phyloP scores from a whole-genome alignment of 2,888 invertebrate genomes.

The Abrostola tripartita region DNA sequence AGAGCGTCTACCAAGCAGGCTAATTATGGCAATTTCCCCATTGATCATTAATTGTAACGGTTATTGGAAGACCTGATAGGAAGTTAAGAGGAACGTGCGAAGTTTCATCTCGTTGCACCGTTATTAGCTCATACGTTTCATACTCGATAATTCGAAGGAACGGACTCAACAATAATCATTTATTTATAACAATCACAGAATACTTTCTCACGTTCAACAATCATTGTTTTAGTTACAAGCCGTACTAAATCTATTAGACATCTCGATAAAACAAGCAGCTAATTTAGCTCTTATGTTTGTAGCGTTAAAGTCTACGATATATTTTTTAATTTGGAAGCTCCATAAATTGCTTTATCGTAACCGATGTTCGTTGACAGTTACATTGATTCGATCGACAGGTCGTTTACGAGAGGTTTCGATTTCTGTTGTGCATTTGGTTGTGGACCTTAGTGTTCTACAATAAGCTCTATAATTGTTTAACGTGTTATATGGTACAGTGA shows the following conservation, averaged over 20 bases:
- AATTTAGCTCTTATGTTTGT: background rate
- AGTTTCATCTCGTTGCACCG: conserved; percentile 7
- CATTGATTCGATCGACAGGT: conserved; percentile 64
- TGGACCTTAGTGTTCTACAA: conserved; percentile 44
- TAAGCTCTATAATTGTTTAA: conserved; percentile 49
- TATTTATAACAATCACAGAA: conserved; percentile 49
- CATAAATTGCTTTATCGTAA: conserved; percentile 48
- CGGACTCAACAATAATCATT: conserved; percentile 31
- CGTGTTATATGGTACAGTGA: conserved; percentile 20
- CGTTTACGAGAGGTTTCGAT: conserved; percentile 53
- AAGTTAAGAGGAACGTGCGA: conserved; percentile 25
- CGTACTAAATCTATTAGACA: conserved; percentile 33
- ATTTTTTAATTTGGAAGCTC: conserved; percentile 14
- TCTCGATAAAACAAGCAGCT: background rate
- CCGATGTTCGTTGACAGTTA: conserved; percentile 69
- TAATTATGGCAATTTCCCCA: background rate
- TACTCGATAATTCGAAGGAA: conserved; percentile 22
- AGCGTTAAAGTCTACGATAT: conserved; percentile 25
- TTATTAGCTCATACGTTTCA: conserved; percentile 22
- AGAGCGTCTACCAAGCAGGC: background rate
- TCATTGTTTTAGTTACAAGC: conserved; percentile 39
- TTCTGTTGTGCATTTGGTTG: conserved; percentile 33
- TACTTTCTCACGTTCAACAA: conserved; percentile 62
- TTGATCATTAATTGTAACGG: background rate
- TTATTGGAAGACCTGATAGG: conserved; percentile 5